Base-by-base conservation (phyloP, 2,797 vertebrate genomes). In the Phoebastria nigripes region DNA sequence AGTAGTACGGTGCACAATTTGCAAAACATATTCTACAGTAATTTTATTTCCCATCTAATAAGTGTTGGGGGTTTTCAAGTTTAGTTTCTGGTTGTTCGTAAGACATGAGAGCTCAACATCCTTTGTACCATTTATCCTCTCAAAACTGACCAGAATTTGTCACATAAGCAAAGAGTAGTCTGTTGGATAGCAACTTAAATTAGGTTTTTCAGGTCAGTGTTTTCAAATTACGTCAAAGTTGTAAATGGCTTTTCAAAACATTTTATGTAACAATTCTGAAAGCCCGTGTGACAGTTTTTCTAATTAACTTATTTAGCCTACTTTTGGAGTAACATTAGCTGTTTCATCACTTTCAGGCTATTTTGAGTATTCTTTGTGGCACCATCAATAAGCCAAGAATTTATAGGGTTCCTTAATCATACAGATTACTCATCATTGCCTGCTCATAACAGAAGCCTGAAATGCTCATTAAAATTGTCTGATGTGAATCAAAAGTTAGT, bases 401-500 rank as follows among this genome's bases (percentile, higher is more conserved):
- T 98, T 96, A 78, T 95, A 97, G 93, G 62, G 67, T 96, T 98
- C 96, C 97, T 97, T 98, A 97, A 91, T 98, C 96, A 96, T 96
- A 91, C 93, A 80, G 89, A 97, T 98, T 98, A 97, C 91, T 98
- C 98, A 98, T 98, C 96, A 93, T 84, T 96, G 94, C 96, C 96
- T 97, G 93, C 91, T 98, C 95, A 96, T 96, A 98, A 95, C 94
- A 98, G 98, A 97, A 97, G 87, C 92, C 87, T 95, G 84, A 98
- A 97, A 96, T 96, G 91, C 56, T 97, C 94, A 90, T 93, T 97
- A 95, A 97, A 96, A 93, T 97, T 97, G 82, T 97, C 96, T 97
- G 94, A 96, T 98, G 95, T 94, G 97, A 97, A 97, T 97, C 94
- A 97, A 96, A 98, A 97, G 93, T 97, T 95, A 89, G 87, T 96